Evolutionary conservation across 2,797 vertebrate genomes (phyloP).

Genomic region (Podarcis siculus): DNA sequence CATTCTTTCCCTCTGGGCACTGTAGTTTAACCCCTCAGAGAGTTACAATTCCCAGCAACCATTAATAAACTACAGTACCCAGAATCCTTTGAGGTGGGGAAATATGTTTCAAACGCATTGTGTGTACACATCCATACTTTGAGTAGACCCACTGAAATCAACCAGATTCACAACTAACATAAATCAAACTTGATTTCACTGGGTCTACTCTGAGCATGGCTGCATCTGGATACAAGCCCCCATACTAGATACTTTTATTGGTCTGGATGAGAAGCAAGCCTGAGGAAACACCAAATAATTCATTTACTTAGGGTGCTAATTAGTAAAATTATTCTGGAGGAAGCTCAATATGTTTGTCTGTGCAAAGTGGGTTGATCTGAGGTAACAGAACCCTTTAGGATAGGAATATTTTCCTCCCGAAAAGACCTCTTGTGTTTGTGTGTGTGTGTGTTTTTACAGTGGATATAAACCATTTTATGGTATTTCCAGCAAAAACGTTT

Average conservation of each 20-base stretch:
- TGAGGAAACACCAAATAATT: not conserved
- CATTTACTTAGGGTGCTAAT: slow-evolving; percentile 61
- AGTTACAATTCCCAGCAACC: too few relatives aligned
- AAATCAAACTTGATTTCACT: too few relatives aligned
- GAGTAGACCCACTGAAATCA: too few relatives aligned
- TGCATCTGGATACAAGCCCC: not conserved
- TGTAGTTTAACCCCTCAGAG: too few relatives aligned
- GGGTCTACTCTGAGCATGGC: too few relatives aligned
- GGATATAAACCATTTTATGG: slow-evolving; percentile 67
- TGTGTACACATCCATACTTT: too few relatives aligned
- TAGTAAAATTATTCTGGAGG: slow-evolving; percentile 62
- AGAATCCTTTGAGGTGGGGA: too few relatives aligned
- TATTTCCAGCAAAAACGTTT: slow-evolving; percentile 63
- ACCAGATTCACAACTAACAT: too few relatives aligned
- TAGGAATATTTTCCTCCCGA: slow-evolving; percentile 50
- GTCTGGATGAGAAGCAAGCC: not conserved
- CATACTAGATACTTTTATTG: not conserved
- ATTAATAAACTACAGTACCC: too few relatives aligned
- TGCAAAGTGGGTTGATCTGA: slow-evolving; percentile 69
- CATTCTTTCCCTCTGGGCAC: too few relatives aligned
- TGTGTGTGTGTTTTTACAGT: slow-evolving; percentile 41
- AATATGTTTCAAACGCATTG: too few relatives aligned
- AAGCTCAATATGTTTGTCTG: slow-evolving; percentile 58
- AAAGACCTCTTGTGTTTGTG: too few relatives aligned
- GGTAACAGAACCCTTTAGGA: slow-evolving; percentile 73